Evolutionary conservation across 1,140 invertebrate species (phyloP), one percentile per base, ranked within the genome.

Genomic region (Drosophila bipectinata): DNA sequence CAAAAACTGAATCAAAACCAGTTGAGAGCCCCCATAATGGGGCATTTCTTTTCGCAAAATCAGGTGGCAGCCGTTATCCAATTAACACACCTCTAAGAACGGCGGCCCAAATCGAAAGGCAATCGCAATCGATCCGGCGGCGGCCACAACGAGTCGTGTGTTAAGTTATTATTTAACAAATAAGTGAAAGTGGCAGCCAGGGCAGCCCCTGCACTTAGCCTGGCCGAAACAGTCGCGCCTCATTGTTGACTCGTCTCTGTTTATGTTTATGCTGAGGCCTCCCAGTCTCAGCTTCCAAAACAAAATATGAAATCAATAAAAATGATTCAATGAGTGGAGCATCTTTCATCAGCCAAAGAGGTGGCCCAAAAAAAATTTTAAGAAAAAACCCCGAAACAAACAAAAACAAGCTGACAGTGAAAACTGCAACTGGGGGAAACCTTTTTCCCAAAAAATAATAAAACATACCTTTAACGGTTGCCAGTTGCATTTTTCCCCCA

Each of bases 121-220:
- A 44, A 44, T 18, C n/a, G 30, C 24, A 54, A 52, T 34, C 51
- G 47, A 59, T 26, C 37, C 48, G 48, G 72, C 61, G 51, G 28
- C 64, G 54, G 18, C 52, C 26, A 52, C 59, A 51, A 39, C 45
- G 14, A 48, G 45, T 52, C 52, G 44, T 69, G 51, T 64, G 45
- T 66, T 53, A 61, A 79, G 77, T 85, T 80, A 89, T 89, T 90
- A 89, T 90, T 89, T 90, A 90, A 90, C 85, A 89, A 90, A 85
- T 79, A 83, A 76, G 73, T 80, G 77, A 90, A 91, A 79, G 77
- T 79, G 79, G 76, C 77, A 75, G 57, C 34, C 34, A 37, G 34
- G 41, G 44, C 44, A 47, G 44, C 78, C 80, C 80, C 72, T 85
- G 78, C 82, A 87, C 83, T 88, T 87, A 78, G 63, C 72, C 72